phyloP scores from a whole-genome alignment of 1,140 invertebrate genomes.

The Brachionus rubens region DNA sequence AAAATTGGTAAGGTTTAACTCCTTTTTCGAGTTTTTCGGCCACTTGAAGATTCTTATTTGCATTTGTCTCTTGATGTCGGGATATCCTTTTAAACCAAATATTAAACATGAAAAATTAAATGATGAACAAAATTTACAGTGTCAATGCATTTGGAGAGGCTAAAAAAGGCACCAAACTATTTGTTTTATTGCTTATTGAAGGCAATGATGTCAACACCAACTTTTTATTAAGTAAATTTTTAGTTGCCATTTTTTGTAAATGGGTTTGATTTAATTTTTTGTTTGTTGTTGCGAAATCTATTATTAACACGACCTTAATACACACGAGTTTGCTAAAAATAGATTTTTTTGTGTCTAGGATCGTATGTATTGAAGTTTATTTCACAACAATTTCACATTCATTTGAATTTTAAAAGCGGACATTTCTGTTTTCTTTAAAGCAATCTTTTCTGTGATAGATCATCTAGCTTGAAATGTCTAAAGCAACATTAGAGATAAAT shows the following conservation, averaged over 20 bases:
- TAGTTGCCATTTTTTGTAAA: slow-evolving; percentile 1
- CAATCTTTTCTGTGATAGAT: too few relatives aligned
- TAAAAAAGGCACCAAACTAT: neutral
- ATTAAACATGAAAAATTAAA: neutral
- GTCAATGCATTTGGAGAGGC: neutral
- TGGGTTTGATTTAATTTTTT: neutral
- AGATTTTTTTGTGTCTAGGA: too few relatives aligned
- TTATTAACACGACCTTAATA: neutral
- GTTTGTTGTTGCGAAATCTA: neutral
- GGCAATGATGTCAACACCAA: too few relatives aligned
- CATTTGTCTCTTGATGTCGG: neutral
- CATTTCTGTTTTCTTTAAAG: too few relatives aligned
- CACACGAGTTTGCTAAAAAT: too few relatives aligned
- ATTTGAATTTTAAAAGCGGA: too few relatives aligned
- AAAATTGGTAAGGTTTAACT: slow-evolving; percentile 24
- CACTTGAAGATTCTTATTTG: neutral
- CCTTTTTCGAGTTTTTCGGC: neutral
- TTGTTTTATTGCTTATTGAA: neutral
- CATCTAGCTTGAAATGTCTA: too few relatives aligned
- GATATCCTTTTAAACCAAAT: neutral
- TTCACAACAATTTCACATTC: too few relatives aligned
- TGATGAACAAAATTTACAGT: neutral
- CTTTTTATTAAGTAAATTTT: neutral
- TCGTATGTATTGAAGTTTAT: too few relatives aligned
- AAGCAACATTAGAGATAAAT: too few relatives aligned